Base-by-base conservation (phyloP, 2,888 invertebrate genomes). In the Serripes groenlandicus region DNA sequence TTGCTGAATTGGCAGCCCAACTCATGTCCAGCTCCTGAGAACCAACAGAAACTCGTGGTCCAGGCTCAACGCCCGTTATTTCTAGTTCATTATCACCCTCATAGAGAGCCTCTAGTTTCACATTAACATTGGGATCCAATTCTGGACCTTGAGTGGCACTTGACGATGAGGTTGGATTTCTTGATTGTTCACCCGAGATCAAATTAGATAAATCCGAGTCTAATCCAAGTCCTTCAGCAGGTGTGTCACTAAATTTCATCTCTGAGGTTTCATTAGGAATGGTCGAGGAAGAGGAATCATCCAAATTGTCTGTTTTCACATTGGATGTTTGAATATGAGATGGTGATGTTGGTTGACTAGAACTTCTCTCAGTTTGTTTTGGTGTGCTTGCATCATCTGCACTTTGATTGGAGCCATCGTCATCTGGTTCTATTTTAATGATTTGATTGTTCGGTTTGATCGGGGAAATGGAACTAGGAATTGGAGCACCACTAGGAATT, bases 61-160 rank as follows among this genome's bases (percentile, higher is more conserved):
- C 85, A 23, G 82, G 82, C 54, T 82, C 82, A 28, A 86, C 79
- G 62, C 85, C 85, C 35, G 85, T 83, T 68, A 86, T 86, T 78
- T 83, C 80, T 58, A 83, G 66, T 62, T 83, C 82, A 82, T 83
- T 78, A 58, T 83, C 85, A 54, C 62, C 32, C 49, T 86, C 82
- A 52, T 78, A 72, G 30, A 83, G 54, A 49, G 85, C 78, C 62
- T 86, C 85, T 26, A 81, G 49, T 82, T 86, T 86, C 28, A 86
- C 83, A 70, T 60, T 86, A 18, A 86, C 66, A 69, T 74, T 69
- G 4, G 70, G 68, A 49, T 81, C 73, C n/a, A 70, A 18, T 54
- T 64, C 74, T 60, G 73, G 49, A 7, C 54, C 69, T 18, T 35
- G 42, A 35, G 54, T 37, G n/a, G 37, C 35, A 75, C 75, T 75